Conservation (phyloP, 2,113 vertebrate genomes). For the Ailuropoda melanoleuca region DNA sequence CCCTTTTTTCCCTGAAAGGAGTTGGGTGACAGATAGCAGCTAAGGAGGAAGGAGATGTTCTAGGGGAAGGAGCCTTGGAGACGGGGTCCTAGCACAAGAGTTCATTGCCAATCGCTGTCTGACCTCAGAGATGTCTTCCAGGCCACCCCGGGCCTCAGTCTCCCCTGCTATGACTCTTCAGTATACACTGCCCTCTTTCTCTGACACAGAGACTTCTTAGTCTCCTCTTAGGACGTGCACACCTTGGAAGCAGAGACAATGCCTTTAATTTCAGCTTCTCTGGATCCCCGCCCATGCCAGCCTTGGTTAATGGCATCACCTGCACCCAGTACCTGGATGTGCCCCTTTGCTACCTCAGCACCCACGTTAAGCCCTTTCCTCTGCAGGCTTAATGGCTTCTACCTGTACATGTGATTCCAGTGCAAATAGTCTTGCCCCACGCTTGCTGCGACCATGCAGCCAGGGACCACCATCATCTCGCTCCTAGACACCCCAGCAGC, state of each 20-base stretch:
- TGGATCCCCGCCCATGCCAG: fast-evolving
- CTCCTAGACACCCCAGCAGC: background rate
- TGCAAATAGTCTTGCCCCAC: fast-evolving
- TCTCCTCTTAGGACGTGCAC: background rate
- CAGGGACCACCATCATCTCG: background rate
- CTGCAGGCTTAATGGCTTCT: fast-evolving
- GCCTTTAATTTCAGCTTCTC: background rate
- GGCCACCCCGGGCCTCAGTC: background rate
- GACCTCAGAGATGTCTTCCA: background rate
- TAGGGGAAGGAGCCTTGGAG: background rate
- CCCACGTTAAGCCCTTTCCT: background rate
- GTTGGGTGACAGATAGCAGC: background rate
- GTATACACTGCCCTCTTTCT: background rate
- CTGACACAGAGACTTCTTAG: background rate
- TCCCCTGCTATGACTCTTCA: background rate
- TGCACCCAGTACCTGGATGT: background rate
- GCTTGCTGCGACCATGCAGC: background rate
- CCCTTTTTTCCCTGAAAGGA: background rate
- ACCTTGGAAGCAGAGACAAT: background rate
- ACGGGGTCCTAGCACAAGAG: fast-evolving
- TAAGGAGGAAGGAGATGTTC: fast-evolving
- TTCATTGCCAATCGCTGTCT: background rate
- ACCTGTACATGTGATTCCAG: fast-evolving
- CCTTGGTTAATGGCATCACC: too few species aligned
- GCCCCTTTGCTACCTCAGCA: fast-evolving